Evolutionary conservation across 2,888 invertebrate species (phyloP).

Genomic region (Ligdia adustata): DNA sequence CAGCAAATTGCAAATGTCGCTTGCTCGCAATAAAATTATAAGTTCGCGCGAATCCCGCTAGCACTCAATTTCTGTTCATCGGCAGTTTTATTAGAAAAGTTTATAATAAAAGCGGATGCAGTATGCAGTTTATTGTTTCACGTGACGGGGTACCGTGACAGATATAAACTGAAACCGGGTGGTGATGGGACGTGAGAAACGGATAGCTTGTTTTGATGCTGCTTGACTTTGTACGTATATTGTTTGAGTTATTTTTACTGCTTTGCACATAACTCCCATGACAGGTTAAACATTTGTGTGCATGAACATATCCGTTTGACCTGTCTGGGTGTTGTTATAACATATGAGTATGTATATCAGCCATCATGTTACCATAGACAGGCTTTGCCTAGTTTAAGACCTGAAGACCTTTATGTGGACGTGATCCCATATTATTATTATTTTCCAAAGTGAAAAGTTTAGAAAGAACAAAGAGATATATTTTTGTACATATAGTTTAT

Average conservation of each 20-base stretch:
- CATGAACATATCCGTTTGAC: no score
- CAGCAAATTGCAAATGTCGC: conserved; percentile 22
- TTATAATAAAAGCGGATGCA: conserved; percentile 50
- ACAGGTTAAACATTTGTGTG: no score
- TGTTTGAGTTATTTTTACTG: neutral
- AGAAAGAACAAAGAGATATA: no score
- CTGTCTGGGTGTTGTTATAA: neutral
- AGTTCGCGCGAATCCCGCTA: conserved; percentile 23
- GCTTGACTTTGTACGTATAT: neutral
- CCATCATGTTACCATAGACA: no score
- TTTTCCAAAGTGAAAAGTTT: no score
- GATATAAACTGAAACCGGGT: conserved; percentile 28
- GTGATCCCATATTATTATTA: no score
- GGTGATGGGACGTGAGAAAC: conserved; percentile 1
- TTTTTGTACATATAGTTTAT: no score
- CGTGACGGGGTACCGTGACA: conserved; percentile 38
- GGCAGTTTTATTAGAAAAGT: conserved; percentile 63
- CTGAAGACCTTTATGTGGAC: no score
- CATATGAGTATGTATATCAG: no score
- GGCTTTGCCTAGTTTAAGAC: no score
- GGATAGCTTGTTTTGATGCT: neutral
- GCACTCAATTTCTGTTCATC: conserved; percentile 53
- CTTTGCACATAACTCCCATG: neutral
- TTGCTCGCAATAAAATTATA: conserved; percentile 24
- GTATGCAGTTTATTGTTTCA: conserved; percentile 55